Evolutionary conservation across 1,140 invertebrate genomes (phyloP).

Genomic region (Caerostris darwini): DNA sequence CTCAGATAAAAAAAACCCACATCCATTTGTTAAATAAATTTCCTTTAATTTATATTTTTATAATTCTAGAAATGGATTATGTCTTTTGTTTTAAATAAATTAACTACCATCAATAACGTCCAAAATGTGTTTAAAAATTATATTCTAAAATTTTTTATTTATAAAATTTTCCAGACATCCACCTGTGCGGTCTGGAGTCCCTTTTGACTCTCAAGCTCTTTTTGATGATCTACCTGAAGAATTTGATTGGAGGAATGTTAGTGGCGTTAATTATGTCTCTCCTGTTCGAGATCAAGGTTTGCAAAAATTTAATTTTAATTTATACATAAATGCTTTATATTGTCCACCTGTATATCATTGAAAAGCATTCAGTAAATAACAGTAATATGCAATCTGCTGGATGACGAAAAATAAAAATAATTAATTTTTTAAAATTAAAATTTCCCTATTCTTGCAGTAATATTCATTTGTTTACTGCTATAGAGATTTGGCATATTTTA

Average conservation of each 20-base stretch:
- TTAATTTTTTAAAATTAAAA: not conserved
- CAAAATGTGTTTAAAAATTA: not conserved
- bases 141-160: not conserved
- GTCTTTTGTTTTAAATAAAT: no score
- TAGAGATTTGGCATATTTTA: no score
- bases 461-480: no score
- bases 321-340: not conserved
- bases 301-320: slow-evolving; percentile 3
- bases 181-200: slow-evolving; percentile 80
- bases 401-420: no score
- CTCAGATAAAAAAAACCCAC: no score
- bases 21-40: no score
- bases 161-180: not conserved
- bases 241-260: slow-evolving; percentile 84
- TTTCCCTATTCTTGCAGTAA: not conserved
- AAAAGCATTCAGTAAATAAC: not conserved
- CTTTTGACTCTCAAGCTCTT: slow-evolving; percentile 81
- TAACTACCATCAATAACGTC: no score
- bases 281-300: slow-evolving; percentile 81
- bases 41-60: no score
- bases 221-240: slow-evolving; percentile 81
- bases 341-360: not conserved
- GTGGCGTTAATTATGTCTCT: slow-evolving; percentile 84
- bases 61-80: no score
- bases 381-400: no score